A percentile compares a stretch with the other conserved stretches of the same genome.
phyloP scores from a whole-genome alignment of 2,888 invertebrate genomes.

The Zeuzera pyrina region DNA sequence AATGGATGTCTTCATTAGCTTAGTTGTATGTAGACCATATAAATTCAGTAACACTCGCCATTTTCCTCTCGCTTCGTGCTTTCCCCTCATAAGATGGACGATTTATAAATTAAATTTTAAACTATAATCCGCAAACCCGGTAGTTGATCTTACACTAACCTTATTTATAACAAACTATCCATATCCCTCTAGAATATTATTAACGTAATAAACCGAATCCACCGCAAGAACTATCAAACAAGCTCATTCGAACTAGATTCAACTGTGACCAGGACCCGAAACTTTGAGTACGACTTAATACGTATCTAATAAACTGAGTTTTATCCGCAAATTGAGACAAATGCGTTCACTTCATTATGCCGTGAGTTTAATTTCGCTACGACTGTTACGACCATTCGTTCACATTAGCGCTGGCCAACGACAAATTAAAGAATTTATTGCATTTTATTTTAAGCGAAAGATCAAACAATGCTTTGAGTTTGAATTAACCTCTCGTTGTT shows the following conservation, averaged over 20 bases:
- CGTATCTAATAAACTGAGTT: slow-evolving; percentile 15
- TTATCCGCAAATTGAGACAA: slow-evolving; percentile 57
- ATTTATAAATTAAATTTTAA: no score
- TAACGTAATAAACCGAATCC: slow-evolving; percentile 18
- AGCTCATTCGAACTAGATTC: slow-evolving; percentile 26
- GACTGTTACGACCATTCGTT: slow-evolving; percentile 52
- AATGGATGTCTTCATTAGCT: no score
- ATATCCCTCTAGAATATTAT: no score
- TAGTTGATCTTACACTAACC: no score
- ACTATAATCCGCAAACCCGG: no score
- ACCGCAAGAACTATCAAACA: slow-evolving; percentile 40
- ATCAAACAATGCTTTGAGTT: not conserved
- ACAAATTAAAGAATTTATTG: slow-evolving; percentile 51
- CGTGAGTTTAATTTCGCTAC: slow-evolving; percentile 55
- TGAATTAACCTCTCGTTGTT: no score
- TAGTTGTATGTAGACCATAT: no score
- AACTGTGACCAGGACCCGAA: slow-evolving; percentile 2
- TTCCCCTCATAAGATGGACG: no score
- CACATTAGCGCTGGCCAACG: slow-evolving; percentile 43
- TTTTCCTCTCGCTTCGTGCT: no score
- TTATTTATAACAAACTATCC: no score
- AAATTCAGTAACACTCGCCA: no score
- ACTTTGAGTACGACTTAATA: slow-evolving; percentile 2
- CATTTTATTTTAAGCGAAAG: slow-evolving; percentile 24
- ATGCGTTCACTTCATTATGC: slow-evolving; percentile 61